Conservation (phyloP, 2,797 vertebrate species). For the Eulemur rubriventer region DNA sequence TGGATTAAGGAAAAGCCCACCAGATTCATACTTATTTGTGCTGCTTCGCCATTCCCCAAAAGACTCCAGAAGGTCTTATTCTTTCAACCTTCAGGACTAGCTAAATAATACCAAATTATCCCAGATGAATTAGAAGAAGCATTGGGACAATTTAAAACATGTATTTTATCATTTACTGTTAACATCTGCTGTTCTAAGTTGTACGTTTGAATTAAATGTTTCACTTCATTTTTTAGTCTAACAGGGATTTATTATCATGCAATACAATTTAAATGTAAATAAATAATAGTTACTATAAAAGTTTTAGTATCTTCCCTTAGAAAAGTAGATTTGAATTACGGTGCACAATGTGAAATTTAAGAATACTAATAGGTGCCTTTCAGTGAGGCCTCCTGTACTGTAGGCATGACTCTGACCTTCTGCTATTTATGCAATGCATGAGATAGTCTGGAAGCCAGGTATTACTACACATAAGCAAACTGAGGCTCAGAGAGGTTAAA, state of each 20-base stretch:
- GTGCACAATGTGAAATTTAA: not conserved
- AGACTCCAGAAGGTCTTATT: not conserved
- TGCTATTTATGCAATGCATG: not conserved
- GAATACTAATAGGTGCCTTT: not conserved
- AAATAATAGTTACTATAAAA: not conserved
- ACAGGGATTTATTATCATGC: constrained; percentile 4
- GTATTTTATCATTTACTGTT: not conserved
- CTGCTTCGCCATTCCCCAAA: not conserved
- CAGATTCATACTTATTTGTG: not conserved
- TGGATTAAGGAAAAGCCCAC: not conserved
- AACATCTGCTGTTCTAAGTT: not conserved
- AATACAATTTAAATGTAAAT: constrained; percentile 11
- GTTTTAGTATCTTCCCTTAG: not conserved
- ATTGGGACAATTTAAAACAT: not conserved
- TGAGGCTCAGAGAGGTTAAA: not conserved
- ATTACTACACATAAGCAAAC: not conserved
- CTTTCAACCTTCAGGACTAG: not conserved
- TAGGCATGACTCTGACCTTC: not conserved
- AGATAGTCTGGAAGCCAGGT: not conserved
- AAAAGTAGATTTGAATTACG: not conserved
- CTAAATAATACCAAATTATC: not conserved
- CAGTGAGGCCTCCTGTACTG: not conserved
- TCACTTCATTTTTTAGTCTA: not conserved
- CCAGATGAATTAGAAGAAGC: not conserved
- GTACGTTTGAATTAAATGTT: not conserved